Conservation (phyloP, 1,140 invertebrate genomes). For the Zophobas atratus region DNA sequence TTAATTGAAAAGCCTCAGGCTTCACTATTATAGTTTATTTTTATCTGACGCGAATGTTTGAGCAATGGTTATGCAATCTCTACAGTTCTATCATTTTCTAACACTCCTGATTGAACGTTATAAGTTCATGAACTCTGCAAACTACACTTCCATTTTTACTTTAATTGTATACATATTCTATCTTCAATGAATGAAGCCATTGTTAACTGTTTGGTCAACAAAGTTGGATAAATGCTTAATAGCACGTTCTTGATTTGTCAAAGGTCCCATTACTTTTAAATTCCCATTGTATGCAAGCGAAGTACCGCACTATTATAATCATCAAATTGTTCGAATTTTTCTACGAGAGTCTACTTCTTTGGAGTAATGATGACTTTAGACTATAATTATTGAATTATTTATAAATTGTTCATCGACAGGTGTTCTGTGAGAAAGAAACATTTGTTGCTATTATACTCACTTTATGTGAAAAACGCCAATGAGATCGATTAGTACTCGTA, state of each 20-base stretch:
- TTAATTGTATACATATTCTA: no score
- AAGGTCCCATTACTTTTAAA: constrained; percentile 6
- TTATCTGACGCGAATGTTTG: constrained; percentile 5
- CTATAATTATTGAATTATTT: no score
- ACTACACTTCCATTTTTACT: no score
- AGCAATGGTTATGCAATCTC: neutral
- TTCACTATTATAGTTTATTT: neutral
- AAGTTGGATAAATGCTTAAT: neutral
- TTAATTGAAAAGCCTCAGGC: constrained; percentile 17
- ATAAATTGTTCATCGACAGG: no score
- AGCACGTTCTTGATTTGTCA: constrained; percentile 6
- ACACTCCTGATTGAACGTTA: no score
- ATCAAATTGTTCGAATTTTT: no score
- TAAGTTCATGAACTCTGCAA: constrained; percentile 4
- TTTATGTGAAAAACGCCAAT: no score
- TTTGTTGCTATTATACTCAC: no score
- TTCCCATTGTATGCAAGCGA: constrained; percentile 25
- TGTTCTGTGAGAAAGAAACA: no score
- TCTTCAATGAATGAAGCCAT: constrained; percentile 13
- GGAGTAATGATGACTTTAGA: no score
- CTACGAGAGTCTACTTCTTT: no score
- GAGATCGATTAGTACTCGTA: no score
- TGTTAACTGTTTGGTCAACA: neutral
- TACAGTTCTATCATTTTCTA: neutral
- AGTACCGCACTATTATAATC: neutral